These are phyloP conservation scores for Eilema griseolum DNA, from an alignment of 2,888 invertebrate species.

Conservation along the genomic window DNA sequence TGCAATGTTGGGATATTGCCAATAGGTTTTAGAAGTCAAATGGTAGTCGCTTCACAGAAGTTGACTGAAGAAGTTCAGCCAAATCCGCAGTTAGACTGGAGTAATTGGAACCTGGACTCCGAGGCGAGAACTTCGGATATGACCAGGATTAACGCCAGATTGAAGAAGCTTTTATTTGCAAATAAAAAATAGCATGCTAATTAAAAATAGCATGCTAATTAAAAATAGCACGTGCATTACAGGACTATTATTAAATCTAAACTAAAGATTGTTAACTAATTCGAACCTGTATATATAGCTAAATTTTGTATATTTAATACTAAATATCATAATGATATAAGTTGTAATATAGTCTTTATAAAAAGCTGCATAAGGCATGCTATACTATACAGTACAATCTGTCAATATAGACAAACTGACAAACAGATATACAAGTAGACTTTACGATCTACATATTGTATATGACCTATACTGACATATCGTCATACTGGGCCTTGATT, in stretches of 20 bases:
- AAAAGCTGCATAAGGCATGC: not conserved
- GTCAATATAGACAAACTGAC: not conserved
- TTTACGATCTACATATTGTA: not conserved
- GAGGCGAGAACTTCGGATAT: no score
- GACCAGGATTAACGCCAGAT: no score
- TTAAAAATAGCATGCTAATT: not conserved
- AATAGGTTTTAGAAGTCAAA: no score
- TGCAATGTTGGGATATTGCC: no score
- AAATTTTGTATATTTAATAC: slow-evolving; percentile 23
- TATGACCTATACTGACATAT: not conserved
- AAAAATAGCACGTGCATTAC: not conserved
- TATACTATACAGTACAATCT: not conserved
- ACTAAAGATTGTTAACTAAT: slow-evolving; percentile 5
- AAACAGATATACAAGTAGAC: not conserved
- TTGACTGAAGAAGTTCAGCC: no score
- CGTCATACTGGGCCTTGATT: no score
- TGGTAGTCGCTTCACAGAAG: no score
- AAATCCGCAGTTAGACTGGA: no score
- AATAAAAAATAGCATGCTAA: no score
- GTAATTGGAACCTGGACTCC: no score
- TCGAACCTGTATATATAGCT: slow-evolving; percentile 20
- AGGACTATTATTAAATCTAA: not conserved
- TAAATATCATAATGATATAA: not conserved
- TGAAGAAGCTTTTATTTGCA: no score
- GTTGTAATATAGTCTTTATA: slow-evolving; percentile 7